Percentiles rank a stretch among this genome's conserved stretches.
Evolutionary conservation across 2,888 invertebrate species (phyloP).

Genomic region (Phasia obesa): DNA sequence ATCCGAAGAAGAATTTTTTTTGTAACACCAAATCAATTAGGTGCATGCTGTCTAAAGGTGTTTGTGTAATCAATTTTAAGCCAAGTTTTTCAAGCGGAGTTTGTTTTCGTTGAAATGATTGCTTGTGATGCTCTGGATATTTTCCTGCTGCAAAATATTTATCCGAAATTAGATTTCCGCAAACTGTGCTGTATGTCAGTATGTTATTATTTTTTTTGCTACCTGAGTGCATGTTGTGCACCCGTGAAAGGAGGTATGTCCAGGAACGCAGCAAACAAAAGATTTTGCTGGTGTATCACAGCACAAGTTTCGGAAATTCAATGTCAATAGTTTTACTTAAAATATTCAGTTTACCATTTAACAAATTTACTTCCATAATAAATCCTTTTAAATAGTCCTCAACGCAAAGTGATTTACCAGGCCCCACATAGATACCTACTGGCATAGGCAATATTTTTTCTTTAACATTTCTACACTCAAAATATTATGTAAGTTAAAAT

Average conservation of each 20-base stretch:
- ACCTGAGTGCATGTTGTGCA: conserved; percentile 15
- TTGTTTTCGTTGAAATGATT: not conserved
- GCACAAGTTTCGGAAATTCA: conserved; percentile 23
- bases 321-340: conserved; percentile 2
- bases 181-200: not conserved
- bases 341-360: not conserved
- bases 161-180: not conserved
- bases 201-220: not conserved
- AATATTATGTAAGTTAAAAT: too few relatives aligned
- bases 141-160: too few relatives aligned
- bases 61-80: not conserved
- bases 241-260: conserved; percentile 9
- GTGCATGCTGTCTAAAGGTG: conserved; percentile 5
- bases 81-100: conserved; percentile 5
- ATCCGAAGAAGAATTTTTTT: too few relatives aligned
- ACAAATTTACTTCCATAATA: too few relatives aligned
- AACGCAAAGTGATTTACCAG: too few relatives aligned
- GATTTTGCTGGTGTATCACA: conserved; percentile 47
- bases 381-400: too few relatives aligned
- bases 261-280: conserved; percentile 17
- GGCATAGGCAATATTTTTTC: too few relatives aligned
- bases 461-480: too few relatives aligned
- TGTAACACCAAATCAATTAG: conserved; percentile 11
- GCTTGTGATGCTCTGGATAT: too few relatives aligned
- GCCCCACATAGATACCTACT: too few relatives aligned